These are phyloP conservation scores for Saguinus midas DNA, from an alignment of 2,113 vertebrate species.

Conservation along the genomic window DNA sequence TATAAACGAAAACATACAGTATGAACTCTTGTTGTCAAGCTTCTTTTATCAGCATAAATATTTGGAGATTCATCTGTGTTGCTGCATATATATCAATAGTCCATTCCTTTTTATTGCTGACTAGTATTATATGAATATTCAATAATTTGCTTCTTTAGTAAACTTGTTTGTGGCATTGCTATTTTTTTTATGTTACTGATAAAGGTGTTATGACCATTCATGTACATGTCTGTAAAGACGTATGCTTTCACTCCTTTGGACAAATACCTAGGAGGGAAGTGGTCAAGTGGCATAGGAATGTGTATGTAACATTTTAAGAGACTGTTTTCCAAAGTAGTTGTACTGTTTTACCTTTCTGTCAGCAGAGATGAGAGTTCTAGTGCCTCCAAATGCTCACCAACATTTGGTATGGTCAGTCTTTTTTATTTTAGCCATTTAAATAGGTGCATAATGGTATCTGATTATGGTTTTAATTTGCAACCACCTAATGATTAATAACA, in stretches of 20 bases:
- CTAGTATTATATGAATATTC: background rate
- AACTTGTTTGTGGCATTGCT: background rate
- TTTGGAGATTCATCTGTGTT: background rate
- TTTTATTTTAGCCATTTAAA: background rate
- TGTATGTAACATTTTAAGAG: background rate
- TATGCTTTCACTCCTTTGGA: background rate
- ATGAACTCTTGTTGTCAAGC: background rate
- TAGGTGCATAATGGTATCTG: background rate
- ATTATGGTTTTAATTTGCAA: background rate
- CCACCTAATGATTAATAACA: background rate
- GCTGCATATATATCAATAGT: background rate
- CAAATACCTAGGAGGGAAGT: background rate
- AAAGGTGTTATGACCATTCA: background rate
- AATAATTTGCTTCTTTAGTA: background rate
- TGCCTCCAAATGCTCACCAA: background rate
- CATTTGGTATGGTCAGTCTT: background rate
- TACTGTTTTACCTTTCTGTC: background rate
- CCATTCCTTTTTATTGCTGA: background rate
- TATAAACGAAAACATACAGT: background rate
- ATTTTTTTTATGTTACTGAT: background rate
- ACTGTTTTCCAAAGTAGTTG: background rate
- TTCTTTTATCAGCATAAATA: constrained; percentile 20
- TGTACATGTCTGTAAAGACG: background rate
- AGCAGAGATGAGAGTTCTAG: background rate
- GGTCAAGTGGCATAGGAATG: background rate